Percentiles rank a stretch among this genome's conserved stretches.
These are phyloP conservation scores for Pitangus sulphuratus DNA, from an alignment of 2,797 vertebrate species.

Conservation along the genomic window DNA sequence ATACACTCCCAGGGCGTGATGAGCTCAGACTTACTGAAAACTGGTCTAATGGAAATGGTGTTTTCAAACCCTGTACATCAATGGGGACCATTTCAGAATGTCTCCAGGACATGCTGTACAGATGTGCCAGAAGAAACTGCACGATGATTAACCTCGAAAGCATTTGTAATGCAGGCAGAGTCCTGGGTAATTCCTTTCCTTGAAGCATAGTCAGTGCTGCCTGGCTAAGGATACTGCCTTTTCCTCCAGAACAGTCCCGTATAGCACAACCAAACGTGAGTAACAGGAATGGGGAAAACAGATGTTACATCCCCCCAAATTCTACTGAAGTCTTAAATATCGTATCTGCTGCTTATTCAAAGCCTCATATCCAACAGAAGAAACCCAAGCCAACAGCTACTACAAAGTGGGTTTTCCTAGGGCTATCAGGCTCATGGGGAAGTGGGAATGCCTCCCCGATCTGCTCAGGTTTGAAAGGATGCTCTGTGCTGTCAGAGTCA, in stretches of 20 bases:
- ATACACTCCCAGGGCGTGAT: not conserved
- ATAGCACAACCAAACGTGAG: not conserved
- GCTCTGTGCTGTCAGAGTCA: not conserved
- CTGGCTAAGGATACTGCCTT: not conserved
- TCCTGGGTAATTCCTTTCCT: not conserved
- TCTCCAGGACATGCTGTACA: not conserved
- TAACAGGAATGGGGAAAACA: not conserved
- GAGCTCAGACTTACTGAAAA: constrained; percentile 29
- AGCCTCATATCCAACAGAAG: not conserved
- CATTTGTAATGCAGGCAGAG: not conserved
- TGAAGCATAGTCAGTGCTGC: not conserved
- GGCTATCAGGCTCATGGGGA: not conserved
- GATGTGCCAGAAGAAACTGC: constrained; percentile 9
- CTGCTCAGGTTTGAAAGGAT: not conserved
- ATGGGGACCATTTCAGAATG: not conserved
- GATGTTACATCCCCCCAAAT: not conserved
- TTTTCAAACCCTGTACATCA: not conserved
- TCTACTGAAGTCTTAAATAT: not conserved
- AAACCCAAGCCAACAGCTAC: not conserved
- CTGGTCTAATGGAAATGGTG: constrained; percentile 25
- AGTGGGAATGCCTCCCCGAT: not conserved
- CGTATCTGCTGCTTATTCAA: not conserved
- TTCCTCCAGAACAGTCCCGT: not conserved
- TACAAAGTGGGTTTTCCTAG: not conserved
- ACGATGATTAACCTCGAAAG: not conserved